These are phyloP conservation scores for Lithobates sylvaticus DNA, from an alignment of 2,797 vertebrate genomes.

Conservation along the genomic window DNA sequence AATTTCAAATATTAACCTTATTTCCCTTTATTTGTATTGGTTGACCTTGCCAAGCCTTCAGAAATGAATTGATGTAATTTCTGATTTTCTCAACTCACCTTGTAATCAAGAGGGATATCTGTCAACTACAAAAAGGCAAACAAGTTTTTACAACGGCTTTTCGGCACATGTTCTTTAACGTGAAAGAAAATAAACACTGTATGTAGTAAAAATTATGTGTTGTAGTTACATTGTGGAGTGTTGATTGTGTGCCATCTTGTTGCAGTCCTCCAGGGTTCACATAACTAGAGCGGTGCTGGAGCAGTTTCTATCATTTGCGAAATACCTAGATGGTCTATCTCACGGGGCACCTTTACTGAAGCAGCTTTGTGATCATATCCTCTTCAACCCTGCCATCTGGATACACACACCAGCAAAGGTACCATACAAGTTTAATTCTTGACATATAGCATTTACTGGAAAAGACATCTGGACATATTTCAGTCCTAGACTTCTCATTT, in stretches of 20 bases:
- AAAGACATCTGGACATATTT: not conserved
- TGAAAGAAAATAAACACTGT: not conserved
- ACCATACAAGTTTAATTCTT: not conserved
- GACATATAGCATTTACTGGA: not conserved
- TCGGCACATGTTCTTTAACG: not conserved
- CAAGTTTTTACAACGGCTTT: not conserved
- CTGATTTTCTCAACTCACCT: not conserved
- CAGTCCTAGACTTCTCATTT: not conserved
- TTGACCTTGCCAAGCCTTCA: not conserved
- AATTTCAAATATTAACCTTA: too few relatives aligned
- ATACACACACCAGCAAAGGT: conserved; percentile 99
- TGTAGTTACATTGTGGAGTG: not conserved
- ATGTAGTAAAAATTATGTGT: not conserved
- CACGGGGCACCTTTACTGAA: conserved; percentile 95
- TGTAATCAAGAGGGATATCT: not conserved
- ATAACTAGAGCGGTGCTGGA: conserved; percentile 94
- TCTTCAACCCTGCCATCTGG: conserved; percentile 96
- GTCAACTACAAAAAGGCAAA: not conserved
- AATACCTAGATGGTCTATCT: conserved; percentile 94
- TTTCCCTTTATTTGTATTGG: not conserved
- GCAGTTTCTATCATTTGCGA: conserved; percentile 96
- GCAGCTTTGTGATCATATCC: conserved; percentile 92
- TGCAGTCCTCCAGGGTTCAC: conserved; percentile 92
- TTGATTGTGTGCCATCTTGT: conserved; percentile 47
- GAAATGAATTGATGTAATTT: not conserved